Base-by-base conservation (phyloP, 2,113 vertebrate species). In the Neogale vison region DNA sequence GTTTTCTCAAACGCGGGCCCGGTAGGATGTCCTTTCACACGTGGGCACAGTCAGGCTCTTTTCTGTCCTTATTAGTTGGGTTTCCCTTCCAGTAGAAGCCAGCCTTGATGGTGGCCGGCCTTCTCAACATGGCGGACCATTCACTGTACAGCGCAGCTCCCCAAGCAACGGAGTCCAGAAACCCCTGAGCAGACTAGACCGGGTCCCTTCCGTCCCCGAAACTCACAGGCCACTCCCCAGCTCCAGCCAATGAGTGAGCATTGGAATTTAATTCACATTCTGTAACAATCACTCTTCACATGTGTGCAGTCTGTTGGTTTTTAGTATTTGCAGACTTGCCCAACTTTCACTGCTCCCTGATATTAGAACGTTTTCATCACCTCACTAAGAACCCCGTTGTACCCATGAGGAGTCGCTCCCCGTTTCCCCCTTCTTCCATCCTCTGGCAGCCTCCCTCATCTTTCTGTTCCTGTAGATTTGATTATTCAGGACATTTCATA, bases 31-130 rank as follows among this genome's bases (percentile, higher is more conserved):
- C 24, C 24, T 76, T 45, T 76, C 39, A 29, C 24, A 76, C 17
- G 39, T 29, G 13, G 72, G 23, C 15, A 6, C 4, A 15, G 1
- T 6, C 3, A 0, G n/a, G 14, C 17, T 36, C 3, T n/a, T n/a
- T 59, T 67, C 15, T 8, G 10, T 42, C 47, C 18, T 24, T 2
- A 0, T 21, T n/a, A 81, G 7, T 8, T 47, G 57, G 12, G n/a
- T 50, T 71, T 69, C 45, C 7, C 1, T 57, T 39, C 57, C 7
- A 0, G 31, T 36, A 24, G 57, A 89, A 45, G 65, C 17, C n/a
- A 45, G 1, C 0, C 81, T 83, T 36, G 24, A 65, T 2, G 24
- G 0, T 0, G 72, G 18, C 52, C 26, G 26, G 13, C 21, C 39
- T 61, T 85, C 23, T 72, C 59, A 4, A 63, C 29, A 7, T 31